Evolutionary conservation across 2,888 invertebrate species (phyloP).

Genomic region (Digitonthophagus gazella): DNA sequence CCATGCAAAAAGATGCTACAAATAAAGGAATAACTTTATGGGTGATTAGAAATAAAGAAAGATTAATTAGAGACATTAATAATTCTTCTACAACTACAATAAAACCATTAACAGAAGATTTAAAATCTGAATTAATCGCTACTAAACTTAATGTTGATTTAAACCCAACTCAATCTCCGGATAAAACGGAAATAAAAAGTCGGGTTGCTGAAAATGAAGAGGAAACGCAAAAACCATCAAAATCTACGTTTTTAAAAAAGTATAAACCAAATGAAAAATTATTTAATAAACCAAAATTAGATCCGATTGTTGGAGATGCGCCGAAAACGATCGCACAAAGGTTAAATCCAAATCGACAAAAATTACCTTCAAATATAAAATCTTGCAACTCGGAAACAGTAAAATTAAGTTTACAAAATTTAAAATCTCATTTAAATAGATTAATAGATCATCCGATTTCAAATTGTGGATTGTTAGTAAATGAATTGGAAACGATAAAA

Average conservation of each 20-base stretch:
- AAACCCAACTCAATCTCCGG: neutral
- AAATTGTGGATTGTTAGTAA: neutral
- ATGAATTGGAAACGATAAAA: constrained; percentile 5
- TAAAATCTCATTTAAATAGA: neutral
- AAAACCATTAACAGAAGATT: neutral
- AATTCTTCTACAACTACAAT: neutral
- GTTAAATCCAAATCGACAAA: neutral
- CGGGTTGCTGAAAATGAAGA: neutral
- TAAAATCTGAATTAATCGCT: neutral
- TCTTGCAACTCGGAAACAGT: neutral
- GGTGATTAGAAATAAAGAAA: neutral
- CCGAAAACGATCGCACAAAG: neutral
- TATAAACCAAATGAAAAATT: neutral
- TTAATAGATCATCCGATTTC: neutral
- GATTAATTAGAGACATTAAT: neutral
- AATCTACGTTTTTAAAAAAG: neutral
- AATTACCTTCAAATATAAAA: neutral
- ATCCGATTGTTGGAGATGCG: neutral
- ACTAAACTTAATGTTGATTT: too few species aligned
- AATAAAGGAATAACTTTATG: constrained; percentile 3
- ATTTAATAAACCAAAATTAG: neutral
- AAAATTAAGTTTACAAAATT: neutral
- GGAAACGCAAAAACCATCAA: neutral
- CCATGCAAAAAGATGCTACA: neutral
- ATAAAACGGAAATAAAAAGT: neutral